phyloP scores from a whole-genome alignment of 2,113 vertebrate species.

The Cettia cetti region DNA sequence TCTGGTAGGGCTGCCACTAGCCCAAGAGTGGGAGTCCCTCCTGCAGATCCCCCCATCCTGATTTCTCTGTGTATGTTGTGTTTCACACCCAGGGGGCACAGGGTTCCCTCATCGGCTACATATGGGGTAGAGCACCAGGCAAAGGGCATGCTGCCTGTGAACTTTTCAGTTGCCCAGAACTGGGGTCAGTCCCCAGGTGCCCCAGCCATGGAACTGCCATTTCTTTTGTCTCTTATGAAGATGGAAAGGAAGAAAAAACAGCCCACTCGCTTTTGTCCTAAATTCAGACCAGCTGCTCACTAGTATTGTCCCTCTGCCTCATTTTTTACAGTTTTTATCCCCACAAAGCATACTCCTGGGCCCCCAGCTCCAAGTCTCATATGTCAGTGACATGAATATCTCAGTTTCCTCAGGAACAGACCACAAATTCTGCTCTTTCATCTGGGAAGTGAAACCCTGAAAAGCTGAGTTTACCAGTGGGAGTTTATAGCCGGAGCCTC shows the following conservation, averaged over 20 bases:
- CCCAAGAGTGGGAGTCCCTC: not conserved
- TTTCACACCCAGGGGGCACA: not conserved
- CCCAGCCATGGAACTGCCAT: not conserved
- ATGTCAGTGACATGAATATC: slow-evolving; percentile 6
- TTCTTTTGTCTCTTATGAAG: slow-evolving; percentile 16
- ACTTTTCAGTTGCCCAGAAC: not conserved
- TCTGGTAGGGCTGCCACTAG: not conserved
- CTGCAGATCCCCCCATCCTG: not conserved
- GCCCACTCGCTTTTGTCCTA: slow-evolving; percentile 36
- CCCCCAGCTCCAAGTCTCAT: not conserved
- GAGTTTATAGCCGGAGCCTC: not conserved
- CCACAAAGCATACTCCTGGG: not conserved
- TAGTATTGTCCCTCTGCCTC: not conserved
- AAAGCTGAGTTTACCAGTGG: not conserved
- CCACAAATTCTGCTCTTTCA: slow-evolving; percentile 1
- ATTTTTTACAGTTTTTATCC: not conserved
- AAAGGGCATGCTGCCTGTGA: not conserved
- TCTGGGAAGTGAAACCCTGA: not conserved
- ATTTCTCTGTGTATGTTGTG: not conserved
- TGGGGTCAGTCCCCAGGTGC: not conserved
- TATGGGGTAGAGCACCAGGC: rapidly evolving
- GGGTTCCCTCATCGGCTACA: not conserved
- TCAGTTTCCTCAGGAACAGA: not conserved
- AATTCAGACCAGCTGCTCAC: slow-evolving; percentile 53
- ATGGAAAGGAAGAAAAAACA: not conserved